Evolutionary conservation across 2,888 invertebrate species (phyloP).

Genomic region (Tetheella fluctuosa): DNA sequence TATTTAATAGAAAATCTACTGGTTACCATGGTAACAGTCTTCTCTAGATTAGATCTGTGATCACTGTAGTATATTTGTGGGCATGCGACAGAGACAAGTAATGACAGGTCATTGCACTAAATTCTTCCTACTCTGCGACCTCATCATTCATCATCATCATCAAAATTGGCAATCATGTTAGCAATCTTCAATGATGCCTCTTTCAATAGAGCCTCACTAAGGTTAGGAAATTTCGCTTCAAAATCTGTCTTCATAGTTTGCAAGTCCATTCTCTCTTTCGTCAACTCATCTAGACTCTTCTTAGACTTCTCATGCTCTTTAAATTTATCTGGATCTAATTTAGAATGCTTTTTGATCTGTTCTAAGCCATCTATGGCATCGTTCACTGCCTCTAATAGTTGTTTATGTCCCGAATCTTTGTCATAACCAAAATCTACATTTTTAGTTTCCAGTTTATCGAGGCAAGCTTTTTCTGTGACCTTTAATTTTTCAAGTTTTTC

Average conservation of each 20-base stretch:
- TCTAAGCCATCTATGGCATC: constrained; percentile 71
- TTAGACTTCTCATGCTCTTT: constrained; percentile 58
- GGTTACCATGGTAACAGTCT: too few relatives aligned
- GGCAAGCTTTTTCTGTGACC: constrained; percentile 48
- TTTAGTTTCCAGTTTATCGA: constrained; percentile 64
- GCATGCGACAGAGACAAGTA: too few relatives aligned
- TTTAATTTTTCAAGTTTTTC: constrained; percentile 50
- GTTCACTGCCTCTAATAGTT: constrained; percentile 69
- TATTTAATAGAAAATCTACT: too few relatives aligned
- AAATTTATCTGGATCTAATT: constrained; percentile 60
- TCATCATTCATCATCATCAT: constrained; percentile 33
- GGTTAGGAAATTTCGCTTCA: constrained; percentile 63
- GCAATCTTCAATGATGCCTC: constrained; percentile 66
- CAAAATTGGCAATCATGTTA: constrained; percentile 53
- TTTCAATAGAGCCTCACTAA: constrained; percentile 65
- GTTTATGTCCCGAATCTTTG: constrained; percentile 63
- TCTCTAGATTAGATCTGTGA: too few relatives aligned
- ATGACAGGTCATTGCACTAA: too few relatives aligned
- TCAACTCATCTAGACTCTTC: constrained; percentile 46
- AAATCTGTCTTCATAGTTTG: constrained; percentile 61
- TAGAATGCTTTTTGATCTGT: constrained; percentile 68
- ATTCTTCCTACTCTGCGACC: too few relatives aligned
- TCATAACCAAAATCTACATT: constrained; percentile 73
- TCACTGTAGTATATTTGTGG: too few relatives aligned
- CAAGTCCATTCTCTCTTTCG: constrained; percentile 58